These are phyloP conservation scores for Porites lutea DNA, from an alignment of 64 coral and sea anemone genomes.

Conservation along the genomic window DNA sequence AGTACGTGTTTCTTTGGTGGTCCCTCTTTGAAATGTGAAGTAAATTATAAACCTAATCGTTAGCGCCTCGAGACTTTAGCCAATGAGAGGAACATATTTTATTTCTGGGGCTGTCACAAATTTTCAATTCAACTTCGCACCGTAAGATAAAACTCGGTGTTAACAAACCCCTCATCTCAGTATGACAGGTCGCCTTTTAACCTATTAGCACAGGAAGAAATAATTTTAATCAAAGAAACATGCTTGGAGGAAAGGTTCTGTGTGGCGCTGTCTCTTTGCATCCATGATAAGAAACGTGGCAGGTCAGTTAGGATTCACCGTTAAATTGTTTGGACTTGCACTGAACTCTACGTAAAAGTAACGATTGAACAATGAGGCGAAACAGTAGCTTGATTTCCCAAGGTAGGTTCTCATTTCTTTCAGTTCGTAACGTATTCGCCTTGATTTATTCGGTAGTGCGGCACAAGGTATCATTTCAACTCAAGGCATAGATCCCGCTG, in stretches of 20 bases:
- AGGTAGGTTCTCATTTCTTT: not conserved
- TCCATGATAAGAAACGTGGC: too few species aligned
- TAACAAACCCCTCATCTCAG: not conserved
- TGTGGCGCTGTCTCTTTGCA: too few species aligned
- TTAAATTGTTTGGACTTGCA: too few species aligned
- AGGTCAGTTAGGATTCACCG: too few species aligned
- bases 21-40: not conserved
- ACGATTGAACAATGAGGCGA: not conserved
- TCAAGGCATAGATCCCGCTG: too few species aligned
- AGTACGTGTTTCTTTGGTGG: not conserved
- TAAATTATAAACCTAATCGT: not conserved
- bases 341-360: not conserved
- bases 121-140: not conserved
- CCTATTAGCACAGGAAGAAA: too few species aligned
- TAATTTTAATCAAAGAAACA: too few species aligned
- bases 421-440: not conserved
- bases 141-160: not conserved
- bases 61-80: not conserved
- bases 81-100: slow-evolving; percentile 9
- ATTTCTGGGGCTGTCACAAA: not conserved
- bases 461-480: too few species aligned
- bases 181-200: too few species aligned
- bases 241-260: too few species aligned
- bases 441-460: not conserved
- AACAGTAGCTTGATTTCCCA: not conserved